Conservation (phyloP, 2,888 invertebrate species). For the Odontothrips loti region DNA sequence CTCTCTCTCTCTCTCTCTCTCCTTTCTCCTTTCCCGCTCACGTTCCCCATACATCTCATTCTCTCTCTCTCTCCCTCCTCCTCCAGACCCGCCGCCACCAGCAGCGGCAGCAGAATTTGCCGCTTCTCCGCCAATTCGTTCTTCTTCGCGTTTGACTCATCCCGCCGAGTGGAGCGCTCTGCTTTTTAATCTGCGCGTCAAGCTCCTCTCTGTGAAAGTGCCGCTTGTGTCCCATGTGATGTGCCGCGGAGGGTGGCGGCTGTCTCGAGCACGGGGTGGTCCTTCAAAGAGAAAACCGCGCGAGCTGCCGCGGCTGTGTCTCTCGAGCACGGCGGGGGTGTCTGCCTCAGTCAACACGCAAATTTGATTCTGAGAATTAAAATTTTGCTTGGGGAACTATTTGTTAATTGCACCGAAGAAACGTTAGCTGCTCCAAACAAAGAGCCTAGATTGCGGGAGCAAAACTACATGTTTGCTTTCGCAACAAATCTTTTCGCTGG, state of each 20-base stretch:
- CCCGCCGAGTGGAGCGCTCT: not conserved
- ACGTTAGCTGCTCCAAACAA: too few relatives aligned
- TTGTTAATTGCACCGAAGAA: too few relatives aligned
- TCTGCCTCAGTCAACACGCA: too few relatives aligned
- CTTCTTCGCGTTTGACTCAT: conserved; percentile 11
- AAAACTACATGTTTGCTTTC: too few relatives aligned
- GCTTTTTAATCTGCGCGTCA: conserved; percentile 8
- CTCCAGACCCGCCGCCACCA: not conserved
- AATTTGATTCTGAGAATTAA: too few relatives aligned
- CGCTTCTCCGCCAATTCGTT: conserved; percentile 21
- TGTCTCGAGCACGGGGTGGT: too few relatives aligned
- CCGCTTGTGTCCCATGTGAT: conserved; percentile 14
- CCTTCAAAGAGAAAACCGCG: not conserved
- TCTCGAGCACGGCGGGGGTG: too few relatives aligned
- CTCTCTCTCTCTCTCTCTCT: too few relatives aligned
- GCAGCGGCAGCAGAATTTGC: not conserved
- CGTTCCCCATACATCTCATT: not conserved
- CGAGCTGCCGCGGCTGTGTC: not conserved
- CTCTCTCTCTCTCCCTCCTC: not conserved
- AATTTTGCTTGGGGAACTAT: too few relatives aligned
- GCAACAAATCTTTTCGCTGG: too few relatives aligned
- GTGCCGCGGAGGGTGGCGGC: not conserved
- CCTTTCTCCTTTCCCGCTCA: too few relatives aligned
- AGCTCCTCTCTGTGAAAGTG: not conserved
- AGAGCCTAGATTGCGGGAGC: too few relatives aligned